Evolutionary conservation across 2,888 invertebrate species (phyloP), one percentile per base, ranked within the genome.

Genomic region (Agapostemon virescens): DNA sequence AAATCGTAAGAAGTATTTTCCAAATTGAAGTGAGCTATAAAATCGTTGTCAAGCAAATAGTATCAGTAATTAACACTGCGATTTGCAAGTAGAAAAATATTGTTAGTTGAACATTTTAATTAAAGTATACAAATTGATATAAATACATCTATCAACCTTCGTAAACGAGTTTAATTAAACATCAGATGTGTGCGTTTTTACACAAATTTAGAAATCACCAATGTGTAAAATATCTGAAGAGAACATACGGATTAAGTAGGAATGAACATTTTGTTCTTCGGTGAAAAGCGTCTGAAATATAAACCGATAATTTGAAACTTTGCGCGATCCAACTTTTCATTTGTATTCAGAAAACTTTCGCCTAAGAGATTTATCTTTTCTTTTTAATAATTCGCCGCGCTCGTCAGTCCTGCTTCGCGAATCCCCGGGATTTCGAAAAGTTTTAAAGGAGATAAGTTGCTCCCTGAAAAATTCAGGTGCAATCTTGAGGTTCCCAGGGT

Each of bases 401-500:
- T 61, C 38, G 45, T 45, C 63, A 30, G 63, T 64, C 15, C 26
- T 42, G 33, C 26, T 13, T 36, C 55, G 66, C 33, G 42, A 30
- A 33, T 70, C n/a, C 58, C 20, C 7, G 33, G 52, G 38, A 58
- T 40, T 61, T 40, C 49, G 45, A 20, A 26, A 58, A 69, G 38
- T 79, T 77, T 77, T 30, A 49, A 58, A 17, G 30, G 15, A 36
- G 52, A 52, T 72, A 52, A 72, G 15, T 72, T 64, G 55, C 64
- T 45, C 45, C 33, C 6, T 6, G 30, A 40, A 68, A 71, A 79
- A 55, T 69, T 78, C 69, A 36, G 17, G 49, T 5, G 49, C 63
- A 64, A 69, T 64, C 68, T 71, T 36, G 15, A n/a, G 26, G 23
- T 52, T 71, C 40, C 52, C 26, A n/a, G n/a, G 36, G 45, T 42